Evolutionary conservation across 2,113 vertebrate species (phyloP).

Genomic region (Mus pahari): DNA sequence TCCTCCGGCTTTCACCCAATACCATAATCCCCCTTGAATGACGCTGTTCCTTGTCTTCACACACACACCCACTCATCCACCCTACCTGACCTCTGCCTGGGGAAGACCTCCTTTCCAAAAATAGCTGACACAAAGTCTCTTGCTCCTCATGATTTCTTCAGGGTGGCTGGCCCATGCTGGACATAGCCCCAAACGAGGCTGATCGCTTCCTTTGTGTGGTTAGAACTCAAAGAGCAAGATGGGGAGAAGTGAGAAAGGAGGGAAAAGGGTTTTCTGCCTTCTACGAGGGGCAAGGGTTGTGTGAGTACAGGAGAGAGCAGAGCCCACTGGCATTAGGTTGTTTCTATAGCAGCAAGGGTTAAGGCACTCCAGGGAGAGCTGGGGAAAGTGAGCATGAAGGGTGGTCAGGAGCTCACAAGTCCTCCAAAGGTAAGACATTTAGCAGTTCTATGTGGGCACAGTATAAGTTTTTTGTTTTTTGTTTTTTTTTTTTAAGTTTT

Average conservation of each 20-base stretch:
- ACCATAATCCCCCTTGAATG: neutral
- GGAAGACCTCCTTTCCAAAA: neutral
- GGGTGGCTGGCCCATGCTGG: neutral
- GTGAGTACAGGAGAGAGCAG: fast-evolving
- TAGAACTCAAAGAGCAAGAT: neutral
- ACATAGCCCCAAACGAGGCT: neutral
- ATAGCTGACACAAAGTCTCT: neutral
- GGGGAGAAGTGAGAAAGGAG: neutral
- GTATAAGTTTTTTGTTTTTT: neutral
- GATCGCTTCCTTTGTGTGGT: neutral
- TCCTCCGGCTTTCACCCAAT: neutral
- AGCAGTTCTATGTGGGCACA: neutral
- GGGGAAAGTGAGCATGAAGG: neutral
- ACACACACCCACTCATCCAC: neutral
- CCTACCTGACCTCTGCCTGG: neutral
- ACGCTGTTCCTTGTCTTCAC: no score
- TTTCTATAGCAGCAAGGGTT: neutral
- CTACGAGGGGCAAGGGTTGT: neutral
- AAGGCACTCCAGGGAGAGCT: neutral
- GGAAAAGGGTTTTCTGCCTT: neutral
- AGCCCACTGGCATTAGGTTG: neutral
- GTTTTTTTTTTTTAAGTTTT: neutral
- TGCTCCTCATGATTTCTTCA: fast-evolving
- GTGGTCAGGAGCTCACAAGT: neutral
- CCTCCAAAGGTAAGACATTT: neutral